phyloP scores from a whole-genome alignment of 2,888 invertebrate genomes.

The Troilus luridus region DNA sequence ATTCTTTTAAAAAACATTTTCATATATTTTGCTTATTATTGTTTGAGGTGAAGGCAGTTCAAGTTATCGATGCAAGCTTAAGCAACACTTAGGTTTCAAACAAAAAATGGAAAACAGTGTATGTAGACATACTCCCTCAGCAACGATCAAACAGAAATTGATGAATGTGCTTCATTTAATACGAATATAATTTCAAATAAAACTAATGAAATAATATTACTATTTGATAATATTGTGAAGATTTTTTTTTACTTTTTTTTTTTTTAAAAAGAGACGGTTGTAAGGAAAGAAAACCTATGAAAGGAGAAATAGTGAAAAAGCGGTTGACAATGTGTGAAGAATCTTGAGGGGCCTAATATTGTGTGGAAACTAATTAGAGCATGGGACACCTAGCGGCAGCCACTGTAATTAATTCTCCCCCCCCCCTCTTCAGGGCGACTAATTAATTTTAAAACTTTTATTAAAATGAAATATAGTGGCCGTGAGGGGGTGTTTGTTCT shows the following conservation, averaged over 20 bases:
- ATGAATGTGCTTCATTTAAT: not conserved
- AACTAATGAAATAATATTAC: too few species aligned
- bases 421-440: conserved; percentile 61
- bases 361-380: conserved; percentile 64
- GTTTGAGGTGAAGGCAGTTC: too few species aligned
- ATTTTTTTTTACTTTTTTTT: not conserved
- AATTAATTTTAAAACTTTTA: conserved; percentile 65
- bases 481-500: conserved; percentile 62
- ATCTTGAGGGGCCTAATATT: conserved; percentile 63
- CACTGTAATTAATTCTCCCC: conserved; percentile 64
- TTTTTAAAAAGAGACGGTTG: not conserved
- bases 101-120: too few species aligned
- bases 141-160: too few species aligned
- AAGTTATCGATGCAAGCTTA: too few species aligned
- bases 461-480: conserved; percentile 65
- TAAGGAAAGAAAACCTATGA: not conserved
- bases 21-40: too few species aligned
- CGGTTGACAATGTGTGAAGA: conserved; percentile 49
- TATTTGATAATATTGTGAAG: too few species aligned
- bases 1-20: too few species aligned
- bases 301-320: not conserved
- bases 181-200: not conserved
- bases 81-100: too few species aligned
- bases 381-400: conserved; percentile 62
- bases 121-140: too few species aligned